A percentile compares a stretch with the other conserved stretches of the same genome.
phyloP scores from a whole-genome alignment of 2,797 vertebrate species.

The Macropodus opercularis region DNA sequence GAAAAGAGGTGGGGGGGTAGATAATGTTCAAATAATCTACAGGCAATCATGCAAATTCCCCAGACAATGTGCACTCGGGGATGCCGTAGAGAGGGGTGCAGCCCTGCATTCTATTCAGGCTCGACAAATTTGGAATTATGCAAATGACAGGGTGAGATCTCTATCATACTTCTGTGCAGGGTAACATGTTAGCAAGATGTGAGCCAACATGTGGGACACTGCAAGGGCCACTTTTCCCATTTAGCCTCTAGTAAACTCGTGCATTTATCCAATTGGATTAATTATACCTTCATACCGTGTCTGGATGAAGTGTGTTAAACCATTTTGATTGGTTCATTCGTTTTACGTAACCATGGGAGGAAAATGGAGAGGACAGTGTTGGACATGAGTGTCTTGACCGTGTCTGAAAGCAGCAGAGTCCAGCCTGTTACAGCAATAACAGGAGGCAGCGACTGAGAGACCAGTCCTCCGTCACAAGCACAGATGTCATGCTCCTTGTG shows the following conservation, averaged over 20 bases:
- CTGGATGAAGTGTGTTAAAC: slow-evolving; percentile 25
- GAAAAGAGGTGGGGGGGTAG: slow-evolving; percentile 54
- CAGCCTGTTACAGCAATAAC: slow-evolving; percentile 50
- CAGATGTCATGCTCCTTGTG: slow-evolving; percentile 74
- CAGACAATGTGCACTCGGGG: slow-evolving; percentile 59
- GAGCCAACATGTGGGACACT: slow-evolving; percentile 41
- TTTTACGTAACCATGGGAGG: slow-evolving; percentile 37
- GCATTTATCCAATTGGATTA: slow-evolving; percentile 49
- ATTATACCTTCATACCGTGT: slow-evolving; percentile 26
- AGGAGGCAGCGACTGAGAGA: slow-evolving; percentile 55
- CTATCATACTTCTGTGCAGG: slow-evolving; percentile 41
- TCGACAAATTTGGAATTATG: slow-evolving; percentile 74
- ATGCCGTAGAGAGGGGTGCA: slow-evolving; percentile 57
- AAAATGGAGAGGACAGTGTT: slow-evolving; percentile 46
- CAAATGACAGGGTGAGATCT: slow-evolving; percentile 64
- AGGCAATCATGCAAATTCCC: slow-evolving; percentile 82
- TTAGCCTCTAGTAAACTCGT: slow-evolving; percentile 45
- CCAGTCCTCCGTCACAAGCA: slow-evolving; percentile 50
- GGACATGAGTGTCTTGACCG: slow-evolving; percentile 55
- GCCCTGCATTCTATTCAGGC: slow-evolving; percentile 57
- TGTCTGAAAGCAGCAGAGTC: slow-evolving; percentile 54
- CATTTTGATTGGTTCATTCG: slow-evolving; percentile 37
- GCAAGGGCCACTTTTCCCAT: slow-evolving; percentile 35
- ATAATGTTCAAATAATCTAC: slow-evolving; percentile 82
- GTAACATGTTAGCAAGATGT: slow-evolving; percentile 30